phyloP scores from a whole-genome alignment of 2,797 vertebrate species.

The Ispidina lecontei region DNA sequence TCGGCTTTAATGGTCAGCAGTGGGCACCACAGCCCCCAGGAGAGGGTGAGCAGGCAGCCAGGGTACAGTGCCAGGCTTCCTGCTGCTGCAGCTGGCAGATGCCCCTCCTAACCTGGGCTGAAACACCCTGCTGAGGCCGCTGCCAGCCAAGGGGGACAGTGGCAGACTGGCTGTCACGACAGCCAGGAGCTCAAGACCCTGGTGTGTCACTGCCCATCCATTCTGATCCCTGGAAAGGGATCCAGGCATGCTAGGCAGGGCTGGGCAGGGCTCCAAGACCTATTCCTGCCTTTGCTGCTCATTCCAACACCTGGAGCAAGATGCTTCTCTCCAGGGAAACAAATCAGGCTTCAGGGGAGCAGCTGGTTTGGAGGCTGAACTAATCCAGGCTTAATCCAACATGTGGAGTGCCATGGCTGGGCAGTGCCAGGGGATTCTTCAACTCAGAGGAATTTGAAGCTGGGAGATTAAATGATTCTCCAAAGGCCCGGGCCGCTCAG shows the following conservation, averaged over 20 bases:
- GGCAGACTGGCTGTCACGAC: neutral
- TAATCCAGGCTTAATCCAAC: conserved; percentile 45
- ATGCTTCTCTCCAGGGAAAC: conserved; percentile 1
- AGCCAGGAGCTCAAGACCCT: neutral
- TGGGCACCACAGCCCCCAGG: neutral
- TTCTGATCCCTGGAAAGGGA: neutral
- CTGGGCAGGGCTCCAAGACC: neutral
- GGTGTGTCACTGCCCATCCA: neutral
- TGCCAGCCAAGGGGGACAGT: neutral
- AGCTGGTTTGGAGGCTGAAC: conserved; percentile 24
- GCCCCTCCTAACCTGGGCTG: neutral
- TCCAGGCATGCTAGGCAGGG: neutral
- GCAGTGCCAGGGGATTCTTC: conserved; percentile 9
- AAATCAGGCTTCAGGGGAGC: conserved; percentile 24
- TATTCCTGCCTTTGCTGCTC: conserved; percentile 7
- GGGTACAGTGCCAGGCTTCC: neutral
- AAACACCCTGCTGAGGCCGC: neutral
- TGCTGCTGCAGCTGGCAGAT: neutral
- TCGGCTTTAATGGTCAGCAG: neutral
- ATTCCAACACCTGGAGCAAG: neutral
- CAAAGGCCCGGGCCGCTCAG: neutral
- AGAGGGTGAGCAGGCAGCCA: neutral
- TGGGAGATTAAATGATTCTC: neutral
- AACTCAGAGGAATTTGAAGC: conserved; percentile 23
- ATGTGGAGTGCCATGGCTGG: neutral